Conservation (phyloP, 2,113 vertebrate species). For the human (Homo sapiens) region GRCh38 chr5:34993001-34993500, state of each 20-base stretch:
- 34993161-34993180: neutral
- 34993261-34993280: no score
- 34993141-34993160: neutral
- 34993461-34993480: neutral
- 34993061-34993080: neutral
- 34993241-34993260: neutral
- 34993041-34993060: neutral
- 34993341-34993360: neutral
- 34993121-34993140: neutral
- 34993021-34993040: no score
- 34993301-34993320: rapidly evolving
- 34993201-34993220: neutral
- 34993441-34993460: neutral
- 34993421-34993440: neutral
- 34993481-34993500: neutral
- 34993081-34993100: neutral
- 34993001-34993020: neutral
- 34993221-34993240: neutral
- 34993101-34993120: neutral
- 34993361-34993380: neutral
- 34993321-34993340: neutral
- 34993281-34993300: rapidly evolving
- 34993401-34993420: neutral
- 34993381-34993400: neutral
- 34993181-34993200: neutral